Base-by-base conservation (phyloP, 2,888 invertebrate genomes). In the Himalopsyche kuldschensis region DNA sequence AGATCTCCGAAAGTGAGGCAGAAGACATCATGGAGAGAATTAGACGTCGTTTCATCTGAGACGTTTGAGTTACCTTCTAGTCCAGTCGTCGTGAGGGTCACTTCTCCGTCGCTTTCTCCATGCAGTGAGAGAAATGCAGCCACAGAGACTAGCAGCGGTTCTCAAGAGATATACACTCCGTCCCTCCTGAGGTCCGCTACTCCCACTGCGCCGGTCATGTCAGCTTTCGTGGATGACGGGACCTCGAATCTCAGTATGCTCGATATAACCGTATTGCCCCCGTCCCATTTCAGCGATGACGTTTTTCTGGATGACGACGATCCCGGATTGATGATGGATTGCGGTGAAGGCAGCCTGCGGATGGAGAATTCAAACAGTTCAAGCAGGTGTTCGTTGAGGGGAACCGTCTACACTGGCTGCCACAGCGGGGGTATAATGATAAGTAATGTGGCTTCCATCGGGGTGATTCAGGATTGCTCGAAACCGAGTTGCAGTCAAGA, bases 141-240 rank as follows among this genome's bases (percentile, higher is more conserved):
- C 24, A 84, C 83, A 69, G 80, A 80, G 10, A 86, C 83, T 76
- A 83, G 80, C 10, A 80, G 88, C 24, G 86, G 88, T 82, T 89
- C 89, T 35, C 88, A 89, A 20, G 90, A 90, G 87, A 88, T 89
- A 30, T 89, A 88, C 84, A 89, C 89, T 32, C 89, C 90, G 30
- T 89, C 90, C 82, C 86, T 89, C 84, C 87, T 89, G 77, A 87
- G 89, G 76, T 89, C 90, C n/a, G 88, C 89, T 27, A 90, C 90
- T 8, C 89, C 90, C 35, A 88, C 89, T 82, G 87, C 87, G 76
- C 87, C 88, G 46, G 63, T 75, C 30, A 47, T 79, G 48, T 82
- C 47, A 30, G 76, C 48, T 27, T 81, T 85, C 17, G 84, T 82
- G 5, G 78, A 86, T 47, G 86, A 86, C 31, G 69, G 69, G 11